Evolutionary conservation across 2,888 invertebrate species (phyloP), one percentile per base, ranked within the genome.

Genomic region (Noctua pronuba): DNA sequence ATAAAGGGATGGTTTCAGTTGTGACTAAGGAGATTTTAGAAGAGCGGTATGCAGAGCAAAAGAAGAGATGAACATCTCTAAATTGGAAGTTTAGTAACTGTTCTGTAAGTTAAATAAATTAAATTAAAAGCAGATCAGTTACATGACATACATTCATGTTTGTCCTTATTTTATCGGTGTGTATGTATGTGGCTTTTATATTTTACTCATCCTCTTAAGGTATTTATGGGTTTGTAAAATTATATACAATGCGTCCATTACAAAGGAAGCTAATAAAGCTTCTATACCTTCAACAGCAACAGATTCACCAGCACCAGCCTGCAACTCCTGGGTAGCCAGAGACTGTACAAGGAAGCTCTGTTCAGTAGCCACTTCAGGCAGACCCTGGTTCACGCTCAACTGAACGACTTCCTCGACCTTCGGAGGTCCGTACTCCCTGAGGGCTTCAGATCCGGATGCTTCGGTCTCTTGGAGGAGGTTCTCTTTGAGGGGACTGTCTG

Each of bases 381-480:
- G 88, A 1, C 89, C 93, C 73, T 96, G 96, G 78, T 90, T 91
- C 2, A 90, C 89, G 10, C 91, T 82, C n/a, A 93, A 92, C 58
- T 91, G 90, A n/a, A 84, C 55, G 0, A 21, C 88, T 24, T 94
- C 93, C 1, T 88, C 87, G 0, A 91, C 92, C 62, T 96, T 96
- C 16, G 97, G 97, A 16, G 97, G 96, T 28, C 95, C 95, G 82
- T 97, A 97, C 79, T 96, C 95, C 71, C 94, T 94, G 28, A 97
- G 95, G 71, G 95, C 95, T 70, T 97, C 96, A 18, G 96, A 96
- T 0, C 96, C 96, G 46, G 97, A 96, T 10, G 96, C 95, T 76
- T 95, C 96, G 0, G 95, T 94, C 58, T 95, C 95, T 82, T 93
- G 91, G 10, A 93, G 81, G 13, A 95, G 92, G 49, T 93, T 91